Conservation (phyloP, 2,888 invertebrate genomes). For the Latheticus oryzae region DNA sequence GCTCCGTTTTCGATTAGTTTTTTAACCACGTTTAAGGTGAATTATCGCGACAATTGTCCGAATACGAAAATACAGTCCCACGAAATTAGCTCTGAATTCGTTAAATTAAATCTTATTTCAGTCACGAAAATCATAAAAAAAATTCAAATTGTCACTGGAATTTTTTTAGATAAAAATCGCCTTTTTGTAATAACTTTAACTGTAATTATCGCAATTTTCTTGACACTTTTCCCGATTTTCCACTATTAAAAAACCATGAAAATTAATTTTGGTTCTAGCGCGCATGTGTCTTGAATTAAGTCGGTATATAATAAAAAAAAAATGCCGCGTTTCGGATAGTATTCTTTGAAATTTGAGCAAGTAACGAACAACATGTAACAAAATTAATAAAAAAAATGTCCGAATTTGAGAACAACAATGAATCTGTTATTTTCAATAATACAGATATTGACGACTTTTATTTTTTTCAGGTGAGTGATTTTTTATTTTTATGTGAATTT, state of each 20-base stretch:
- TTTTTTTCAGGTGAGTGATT: slow-evolving; percentile 25
- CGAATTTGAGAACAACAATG: slow-evolving; percentile 9
- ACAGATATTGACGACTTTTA: slow-evolving; percentile 17
- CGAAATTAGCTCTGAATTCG: slow-evolving; percentile 17
- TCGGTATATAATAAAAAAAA: slow-evolving; percentile 35
- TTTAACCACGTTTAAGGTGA: slow-evolving; percentile 32
- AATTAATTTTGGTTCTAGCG: no score
- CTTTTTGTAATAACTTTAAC: background rate
- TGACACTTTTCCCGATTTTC: no score
- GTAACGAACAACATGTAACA: slow-evolving; percentile 32
- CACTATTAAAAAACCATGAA: no score
- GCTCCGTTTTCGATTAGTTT: slow-evolving; percentile 29
- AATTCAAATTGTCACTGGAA: background rate
- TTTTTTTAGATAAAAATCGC: background rate
- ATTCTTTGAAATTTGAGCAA: slow-evolving; percentile 25
- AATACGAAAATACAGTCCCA: slow-evolving; percentile 30
- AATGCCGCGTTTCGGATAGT: slow-evolving; percentile 36
- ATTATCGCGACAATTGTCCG: slow-evolving; percentile 29
- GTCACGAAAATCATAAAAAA: slow-evolving; percentile 16
- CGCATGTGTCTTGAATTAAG: slow-evolving; percentile 34
- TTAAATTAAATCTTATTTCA: slow-evolving; percentile 8
- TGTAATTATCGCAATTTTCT: slow-evolving; percentile 9
- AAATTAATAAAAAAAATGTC: slow-evolving; percentile 19
- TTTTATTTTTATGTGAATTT: slow-evolving; percentile 8
- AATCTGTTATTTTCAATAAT: no score